These are phyloP conservation scores for Serinus canaria DNA, from an alignment of 2,113 vertebrate genomes.

Conservation along the genomic window DNA sequence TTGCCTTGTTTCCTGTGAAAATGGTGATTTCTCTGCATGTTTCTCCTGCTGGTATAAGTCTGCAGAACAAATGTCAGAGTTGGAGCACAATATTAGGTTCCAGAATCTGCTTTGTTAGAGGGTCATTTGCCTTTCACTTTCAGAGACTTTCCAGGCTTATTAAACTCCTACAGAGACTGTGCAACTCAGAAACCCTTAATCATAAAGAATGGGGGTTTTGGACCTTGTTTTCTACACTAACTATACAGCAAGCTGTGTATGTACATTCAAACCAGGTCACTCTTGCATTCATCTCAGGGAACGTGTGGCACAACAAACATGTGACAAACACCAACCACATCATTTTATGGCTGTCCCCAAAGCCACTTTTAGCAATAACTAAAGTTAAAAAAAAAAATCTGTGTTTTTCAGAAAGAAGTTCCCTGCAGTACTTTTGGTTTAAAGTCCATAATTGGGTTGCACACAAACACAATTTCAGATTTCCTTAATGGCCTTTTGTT, in stretches of 20 bases:
- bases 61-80: background rate
- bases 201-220: background rate
- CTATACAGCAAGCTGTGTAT: background rate
- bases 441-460: background rate
- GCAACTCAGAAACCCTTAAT: background rate
- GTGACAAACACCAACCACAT: background rate
- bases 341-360: background rate
- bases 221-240: background rate
- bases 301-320: background rate
- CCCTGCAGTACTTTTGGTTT: background rate
- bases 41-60: background rate
- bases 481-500: slow-evolving; percentile 27
- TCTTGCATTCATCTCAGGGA: background rate
- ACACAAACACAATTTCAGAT: background rate
- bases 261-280: background rate
- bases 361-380: background rate
- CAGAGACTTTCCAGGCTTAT: background rate
- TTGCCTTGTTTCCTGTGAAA: background rate
- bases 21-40: background rate
- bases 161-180: background rate
- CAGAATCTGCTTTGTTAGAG: background rate
- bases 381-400: background rate
- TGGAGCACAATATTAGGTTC: background rate
- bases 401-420: background rate
- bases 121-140: background rate